A percentile compares a stretch with the other conserved stretches of the same genome.
These are phyloP conservation scores for Hypomecis atomaria DNA, from an alignment of 2,888 invertebrate species.

Conservation along the genomic window DNA sequence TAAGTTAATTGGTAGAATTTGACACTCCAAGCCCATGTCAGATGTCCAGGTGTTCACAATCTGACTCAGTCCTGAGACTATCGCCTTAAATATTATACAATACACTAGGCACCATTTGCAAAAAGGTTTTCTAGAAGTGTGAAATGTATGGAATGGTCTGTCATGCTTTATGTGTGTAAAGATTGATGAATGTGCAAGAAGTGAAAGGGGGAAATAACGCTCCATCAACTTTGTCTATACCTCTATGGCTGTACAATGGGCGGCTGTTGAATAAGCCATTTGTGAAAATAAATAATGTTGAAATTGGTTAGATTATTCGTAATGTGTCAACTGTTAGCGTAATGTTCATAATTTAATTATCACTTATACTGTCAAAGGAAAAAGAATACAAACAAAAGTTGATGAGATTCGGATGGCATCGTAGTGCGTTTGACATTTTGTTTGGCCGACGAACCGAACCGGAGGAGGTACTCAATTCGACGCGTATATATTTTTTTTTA, in stretches of 20 bases:
- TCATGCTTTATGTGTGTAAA: slow-evolving; percentile 35
- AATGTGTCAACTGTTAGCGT: background rate
- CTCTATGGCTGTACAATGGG: slow-evolving; percentile 38
- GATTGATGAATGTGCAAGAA: slow-evolving; percentile 44
- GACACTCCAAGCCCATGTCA: background rate
- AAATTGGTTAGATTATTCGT: slow-evolving; percentile 10
- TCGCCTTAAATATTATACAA: background rate
- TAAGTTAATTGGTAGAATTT: slow-evolving; percentile 3
- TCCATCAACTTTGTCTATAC: slow-evolving; percentile 40
- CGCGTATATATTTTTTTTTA: no score
- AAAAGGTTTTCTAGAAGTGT: slow-evolving; percentile 18
- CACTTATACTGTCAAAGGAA: no score
- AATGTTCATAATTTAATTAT: background rate
- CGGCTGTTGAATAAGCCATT: slow-evolving; percentile 35
- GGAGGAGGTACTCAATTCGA: no score
- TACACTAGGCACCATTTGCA: background rate
- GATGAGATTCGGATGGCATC: background rate
- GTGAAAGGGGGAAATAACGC: slow-evolving; percentile 45
- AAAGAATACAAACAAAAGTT: background rate
- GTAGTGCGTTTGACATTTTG: background rate
- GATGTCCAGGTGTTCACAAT: background rate
- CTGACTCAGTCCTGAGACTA: background rate
- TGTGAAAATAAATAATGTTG: slow-evolving; percentile 17
- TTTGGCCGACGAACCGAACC: no score
- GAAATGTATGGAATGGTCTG: slow-evolving; percentile 32